These are phyloP conservation scores for Gordius sp. DNA, from an alignment of 2,888 invertebrate genomes.

Conservation along the genomic window DNA sequence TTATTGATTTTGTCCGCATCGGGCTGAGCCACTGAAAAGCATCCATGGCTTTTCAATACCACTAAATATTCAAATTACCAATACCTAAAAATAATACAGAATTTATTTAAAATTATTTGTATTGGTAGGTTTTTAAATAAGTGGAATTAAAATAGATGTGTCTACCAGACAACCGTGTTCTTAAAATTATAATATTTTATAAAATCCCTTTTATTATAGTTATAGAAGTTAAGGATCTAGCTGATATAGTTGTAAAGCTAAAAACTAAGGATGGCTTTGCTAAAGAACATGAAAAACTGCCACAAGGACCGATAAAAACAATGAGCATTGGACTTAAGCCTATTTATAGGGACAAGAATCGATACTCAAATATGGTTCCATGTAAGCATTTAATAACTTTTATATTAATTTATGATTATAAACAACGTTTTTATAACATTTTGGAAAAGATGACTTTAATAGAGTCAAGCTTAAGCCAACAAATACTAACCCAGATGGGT, in stretches of 20 bases:
- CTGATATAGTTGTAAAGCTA: not conserved
- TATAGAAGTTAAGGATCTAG: constrained; percentile 1
- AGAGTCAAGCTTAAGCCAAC: not conserved
- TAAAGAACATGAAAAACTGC: constrained; percentile 7
- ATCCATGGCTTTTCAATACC: too few species aligned
- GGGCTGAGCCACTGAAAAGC: too few species aligned
- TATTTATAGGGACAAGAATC: not conserved
- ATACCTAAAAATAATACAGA: too few species aligned
- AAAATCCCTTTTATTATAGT: too few species aligned
- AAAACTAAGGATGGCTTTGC: not conserved
- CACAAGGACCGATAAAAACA: not conserved
- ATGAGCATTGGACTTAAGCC: constrained; percentile 1
- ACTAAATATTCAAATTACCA: too few species aligned
- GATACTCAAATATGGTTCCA: constrained; percentile 10
- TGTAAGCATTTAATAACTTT: too few species aligned
- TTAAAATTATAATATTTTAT: too few species aligned
- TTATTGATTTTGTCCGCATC: too few species aligned
- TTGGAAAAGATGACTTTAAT: not conserved
- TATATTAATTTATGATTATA: not conserved
- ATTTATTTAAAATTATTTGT: too few species aligned
- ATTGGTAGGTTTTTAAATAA: not conserved
- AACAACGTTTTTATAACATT: not conserved
- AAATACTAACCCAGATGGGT: constrained; percentile 28
- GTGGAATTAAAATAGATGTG: not conserved
- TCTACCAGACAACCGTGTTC: not conserved